Base-by-base conservation (phyloP, 2,113 vertebrate genomes). In the Callorhinus ursinus region DNA sequence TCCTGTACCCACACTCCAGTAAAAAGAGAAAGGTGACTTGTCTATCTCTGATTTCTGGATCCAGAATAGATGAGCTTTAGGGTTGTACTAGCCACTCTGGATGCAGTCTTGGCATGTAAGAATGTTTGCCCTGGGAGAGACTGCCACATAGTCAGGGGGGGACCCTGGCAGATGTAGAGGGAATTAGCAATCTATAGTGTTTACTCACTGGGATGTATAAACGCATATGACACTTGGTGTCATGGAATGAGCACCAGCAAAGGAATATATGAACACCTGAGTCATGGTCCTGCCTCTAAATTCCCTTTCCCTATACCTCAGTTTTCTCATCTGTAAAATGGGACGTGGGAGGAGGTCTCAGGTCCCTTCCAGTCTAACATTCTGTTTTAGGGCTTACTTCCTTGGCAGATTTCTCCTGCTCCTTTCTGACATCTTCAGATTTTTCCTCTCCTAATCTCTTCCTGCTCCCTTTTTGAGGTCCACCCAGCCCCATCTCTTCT, bases 251-350 rank as follows among this genome's bases (percentile, higher is more conserved):
- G 28, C 19, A 13, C 83, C 71, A 11, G 69, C 7, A 6, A 10
- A 36, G 33, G 46, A 69, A 19, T 16, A 2, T 15, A 39, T 14
- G 71, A 7, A 51, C 53, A 22, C 26, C 63, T 8, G 42, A n/a
- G 42, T 55, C 57, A 51, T 2, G 19, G 42, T 80, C 39, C 94
- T 63, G 49, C 31, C 83, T 82, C 72, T 74, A 53, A 42, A 24
- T 79, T 90, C 85, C 42, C 12, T 72, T 74, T 63, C 59, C 39
- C 88, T 0, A 1, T 96, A 93, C 93, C 95, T 98, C 98, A 94
- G 96, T 97, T 98, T 97, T 92, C 95, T 90, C 84, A 65, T 53
- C 92, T 90, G 42, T n/a, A 33, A 74, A 93, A 63, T 28, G 36
- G 15, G 14, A 0, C 46, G 5, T 24, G 33, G 18, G 26, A 59